Percentiles rank a stretch among this genome's conserved stretches.
Evolutionary conservation across 1,140 invertebrate species (phyloP).

Genomic region (Neocloeon triangulifer): DNA sequence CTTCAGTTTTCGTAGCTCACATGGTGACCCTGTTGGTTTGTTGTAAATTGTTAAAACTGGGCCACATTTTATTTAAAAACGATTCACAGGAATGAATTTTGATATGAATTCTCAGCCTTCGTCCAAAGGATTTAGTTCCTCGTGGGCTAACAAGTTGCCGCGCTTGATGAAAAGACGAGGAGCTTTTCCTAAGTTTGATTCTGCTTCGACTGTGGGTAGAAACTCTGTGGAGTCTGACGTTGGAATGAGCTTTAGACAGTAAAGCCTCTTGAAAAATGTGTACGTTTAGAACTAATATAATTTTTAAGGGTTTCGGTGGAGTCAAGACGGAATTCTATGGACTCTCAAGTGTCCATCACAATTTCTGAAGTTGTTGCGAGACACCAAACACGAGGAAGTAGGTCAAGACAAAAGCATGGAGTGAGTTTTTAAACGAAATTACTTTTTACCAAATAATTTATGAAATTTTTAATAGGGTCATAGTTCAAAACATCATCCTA

Average conservation of each 20-base stretch:
- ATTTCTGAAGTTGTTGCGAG: conserved; percentile 49
- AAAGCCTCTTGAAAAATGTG: conserved; percentile 1
- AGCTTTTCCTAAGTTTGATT: conserved; percentile 26
- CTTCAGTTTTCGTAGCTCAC: conserved; percentile 60
- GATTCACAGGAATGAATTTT: conserved; percentile 38
- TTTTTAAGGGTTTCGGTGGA: conserved; percentile 43
- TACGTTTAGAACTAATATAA: conserved; percentile 2
- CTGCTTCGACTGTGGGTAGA: conserved; percentile 13
- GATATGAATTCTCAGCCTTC: conserved; percentile 49
- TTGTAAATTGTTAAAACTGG: conserved; percentile 4
- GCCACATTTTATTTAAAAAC: conserved; percentile 2
- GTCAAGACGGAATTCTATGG: conserved; percentile 56
- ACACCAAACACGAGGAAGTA: background rate
- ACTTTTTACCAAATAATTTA: too few species aligned
- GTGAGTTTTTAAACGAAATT: too few species aligned
- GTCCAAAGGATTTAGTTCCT: conserved; percentile 43
- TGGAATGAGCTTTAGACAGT: conserved; percentile 25
- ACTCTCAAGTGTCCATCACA: conserved; percentile 64
- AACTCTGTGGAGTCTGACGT: conserved; percentile 55
- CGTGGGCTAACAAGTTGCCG: conserved; percentile 71
- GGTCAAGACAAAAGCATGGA: too few species aligned
- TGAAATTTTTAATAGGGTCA: too few species aligned
- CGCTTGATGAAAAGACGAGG: conserved; percentile 61
- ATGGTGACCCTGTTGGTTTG: conserved; percentile 68
- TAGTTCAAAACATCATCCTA: too few species aligned